Percentiles rank a stretch among this genome's conserved stretches.
Evolutionary conservation across 2,888 invertebrate genomes (phyloP).

Genomic region (Polymixis lichenea): DNA sequence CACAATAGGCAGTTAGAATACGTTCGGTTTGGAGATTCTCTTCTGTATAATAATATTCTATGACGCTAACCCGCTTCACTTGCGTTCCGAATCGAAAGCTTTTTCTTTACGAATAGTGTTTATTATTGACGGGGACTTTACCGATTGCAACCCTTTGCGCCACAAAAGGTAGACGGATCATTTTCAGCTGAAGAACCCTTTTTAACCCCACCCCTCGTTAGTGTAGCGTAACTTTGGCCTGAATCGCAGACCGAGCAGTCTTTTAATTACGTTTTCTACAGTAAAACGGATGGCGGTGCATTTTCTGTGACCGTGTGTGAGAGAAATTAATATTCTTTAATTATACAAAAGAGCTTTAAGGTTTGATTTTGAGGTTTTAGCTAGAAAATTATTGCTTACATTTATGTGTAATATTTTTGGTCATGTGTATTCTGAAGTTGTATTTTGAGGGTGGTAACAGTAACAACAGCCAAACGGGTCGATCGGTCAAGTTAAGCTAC

Average conservation of each 20-base stretch:
- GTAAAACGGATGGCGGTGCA: slow-evolving; percentile 45
- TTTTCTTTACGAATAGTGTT: slow-evolving; percentile 52
- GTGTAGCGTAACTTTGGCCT: slow-evolving; percentile 45
- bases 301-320: slow-evolving; percentile 44
- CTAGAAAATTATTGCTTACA: neutral
- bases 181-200: slow-evolving; percentile 53
- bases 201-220: slow-evolving; percentile 53
- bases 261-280: slow-evolving; percentile 56
- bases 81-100: slow-evolving; percentile 30
- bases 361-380: slow-evolving; percentile 4
- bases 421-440: neutral
- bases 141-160: slow-evolving; percentile 55
- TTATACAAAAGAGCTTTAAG: slow-evolving; percentile 42
- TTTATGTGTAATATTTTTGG: neutral
- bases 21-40: neutral
- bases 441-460: neutral
- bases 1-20: neutral
- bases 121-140: slow-evolving; percentile 58
- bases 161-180: slow-evolving; percentile 50
- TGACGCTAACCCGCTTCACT: neutral
- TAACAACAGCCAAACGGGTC: neutral
- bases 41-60: neutral
- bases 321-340: slow-evolving; percentile 52
- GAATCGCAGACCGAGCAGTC: slow-evolving; percentile 30
- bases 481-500: neutral